Conservation (phyloP, 2,888 invertebrate genomes). For the Agonopterix subpropinquella region DNA sequence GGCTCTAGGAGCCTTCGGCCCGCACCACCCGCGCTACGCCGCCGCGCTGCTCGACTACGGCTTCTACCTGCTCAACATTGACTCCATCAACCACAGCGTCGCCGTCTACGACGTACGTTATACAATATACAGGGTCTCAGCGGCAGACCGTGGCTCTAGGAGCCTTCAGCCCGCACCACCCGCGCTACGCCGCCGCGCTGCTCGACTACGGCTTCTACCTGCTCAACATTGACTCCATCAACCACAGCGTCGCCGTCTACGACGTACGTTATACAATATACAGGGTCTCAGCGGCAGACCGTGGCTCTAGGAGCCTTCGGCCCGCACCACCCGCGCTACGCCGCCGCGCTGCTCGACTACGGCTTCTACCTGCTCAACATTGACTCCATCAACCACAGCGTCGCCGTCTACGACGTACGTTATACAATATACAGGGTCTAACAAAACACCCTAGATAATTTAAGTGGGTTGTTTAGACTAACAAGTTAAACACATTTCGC, state of each 20-base stretch:
- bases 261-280: slow-evolving; percentile 74
- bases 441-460: too few species aligned
- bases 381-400: slow-evolving; percentile 89
- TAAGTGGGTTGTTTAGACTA: too few species aligned
- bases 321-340: slow-evolving; percentile 85
- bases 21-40: slow-evolving; percentile 87
- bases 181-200: slow-evolving; percentile 88
- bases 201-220: slow-evolving; percentile 94
- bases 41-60: slow-evolving; percentile 92
- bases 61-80: slow-evolving; percentile 92
- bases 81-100: slow-evolving; percentile 90
- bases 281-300: slow-evolving; percentile 88
- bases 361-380: slow-evolving; percentile 94
- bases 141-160: slow-evolving; percentile 86
- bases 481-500: too few species aligned
- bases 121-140: too few species aligned
- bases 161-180: slow-evolving; percentile 80
- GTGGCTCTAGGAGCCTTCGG: slow-evolving; percentile 81
- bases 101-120: slow-evolving; percentile 82
- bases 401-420: slow-evolving; percentile 85
- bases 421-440: too few species aligned
- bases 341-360: slow-evolving; percentile 90
- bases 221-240: slow-evolving; percentile 90
- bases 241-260: slow-evolving; percentile 90
- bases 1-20: slow-evolving; percentile 78